phyloP scores from a whole-genome alignment of 2,797 vertebrate species.

The Zenarchopterus dispar region DNA sequence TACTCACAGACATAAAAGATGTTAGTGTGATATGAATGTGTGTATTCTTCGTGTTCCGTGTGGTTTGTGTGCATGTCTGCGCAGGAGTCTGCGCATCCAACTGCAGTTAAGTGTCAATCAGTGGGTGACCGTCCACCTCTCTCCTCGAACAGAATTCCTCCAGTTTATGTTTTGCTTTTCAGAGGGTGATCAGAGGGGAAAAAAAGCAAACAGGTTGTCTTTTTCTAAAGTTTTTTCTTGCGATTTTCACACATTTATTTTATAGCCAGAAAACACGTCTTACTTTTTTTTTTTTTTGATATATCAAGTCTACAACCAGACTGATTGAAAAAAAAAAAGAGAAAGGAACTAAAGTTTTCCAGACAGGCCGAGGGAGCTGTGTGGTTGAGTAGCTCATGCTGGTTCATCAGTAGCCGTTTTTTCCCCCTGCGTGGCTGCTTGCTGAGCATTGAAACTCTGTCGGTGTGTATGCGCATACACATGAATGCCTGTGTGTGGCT shows the following conservation, averaged over 20 bases:
- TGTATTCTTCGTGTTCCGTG: neutral
- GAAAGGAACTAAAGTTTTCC: slow-evolving; percentile 19
- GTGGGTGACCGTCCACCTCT: slow-evolving; percentile 55
- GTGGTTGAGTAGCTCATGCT: slow-evolving; percentile 21
- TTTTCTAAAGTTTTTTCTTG: slow-evolving; percentile 32
- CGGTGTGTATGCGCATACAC: slow-evolving; percentile 45
- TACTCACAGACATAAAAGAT: slow-evolving; percentile 44
- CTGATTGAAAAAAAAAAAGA: neutral
- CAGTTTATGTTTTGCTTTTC: slow-evolving; percentile 70
- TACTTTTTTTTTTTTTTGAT: neutral
- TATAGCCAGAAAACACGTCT: neutral
- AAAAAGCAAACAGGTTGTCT: slow-evolving; percentile 63
- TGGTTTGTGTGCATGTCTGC: slow-evolving; percentile 1
- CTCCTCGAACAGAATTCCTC: slow-evolving; percentile 63
- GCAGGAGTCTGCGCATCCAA: neutral
- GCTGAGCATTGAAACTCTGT: slow-evolving; percentile 50
- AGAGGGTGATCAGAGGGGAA: slow-evolving; percentile 38
- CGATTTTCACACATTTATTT: slow-evolving; percentile 7
- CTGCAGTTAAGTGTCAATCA: slow-evolving; percentile 75
- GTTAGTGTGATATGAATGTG: slow-evolving; percentile 41
- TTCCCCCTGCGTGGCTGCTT: slow-evolving; percentile 24
- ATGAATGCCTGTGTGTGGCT: slow-evolving; percentile 67
- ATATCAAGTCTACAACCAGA: neutral
- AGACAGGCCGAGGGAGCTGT: slow-evolving; percentile 12
- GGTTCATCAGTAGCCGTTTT: slow-evolving; percentile 25